These are phyloP conservation scores for Phytoseiulus persimilis DNA, from an alignment of 2,888 invertebrate species.

Conservation along the genomic window DNA sequence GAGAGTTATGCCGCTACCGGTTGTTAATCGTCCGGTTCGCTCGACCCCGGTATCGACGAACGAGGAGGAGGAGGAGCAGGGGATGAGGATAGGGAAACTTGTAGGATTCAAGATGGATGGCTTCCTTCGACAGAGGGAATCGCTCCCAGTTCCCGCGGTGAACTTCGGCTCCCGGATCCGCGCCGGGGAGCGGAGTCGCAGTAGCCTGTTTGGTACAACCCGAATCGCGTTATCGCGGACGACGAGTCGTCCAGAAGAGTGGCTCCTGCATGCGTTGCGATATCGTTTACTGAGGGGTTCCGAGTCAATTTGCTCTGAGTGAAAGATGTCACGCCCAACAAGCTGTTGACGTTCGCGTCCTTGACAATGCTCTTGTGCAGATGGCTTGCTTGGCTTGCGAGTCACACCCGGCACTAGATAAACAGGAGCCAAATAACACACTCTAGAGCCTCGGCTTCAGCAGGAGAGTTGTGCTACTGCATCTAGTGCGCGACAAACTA, in stretches of 20 bases:
- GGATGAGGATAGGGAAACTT: not conserved
- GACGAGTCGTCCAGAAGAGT: too few relatives aligned
- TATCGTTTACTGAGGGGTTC: not conserved
- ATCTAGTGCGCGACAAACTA: too few relatives aligned
- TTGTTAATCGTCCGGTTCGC: not conserved
- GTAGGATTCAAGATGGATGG: not conserved
- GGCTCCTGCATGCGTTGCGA: not conserved
- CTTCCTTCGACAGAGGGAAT: too few relatives aligned
- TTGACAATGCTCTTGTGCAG: not conserved
- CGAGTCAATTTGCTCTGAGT: not conserved
- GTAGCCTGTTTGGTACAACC: too few relatives aligned
- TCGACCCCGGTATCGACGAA: not conserved
- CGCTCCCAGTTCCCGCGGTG: too few relatives aligned
- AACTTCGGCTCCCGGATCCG: too few relatives aligned
- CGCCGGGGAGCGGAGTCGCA: too few relatives aligned
- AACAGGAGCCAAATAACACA: not conserved
- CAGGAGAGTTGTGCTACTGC: too few relatives aligned
- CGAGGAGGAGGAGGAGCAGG: not conserved
- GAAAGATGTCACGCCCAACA: constrained; percentile 5
- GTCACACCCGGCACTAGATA: not conserved
- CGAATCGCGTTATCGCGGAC: too few relatives aligned
- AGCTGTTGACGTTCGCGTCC: not conserved
- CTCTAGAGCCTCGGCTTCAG: too few relatives aligned
- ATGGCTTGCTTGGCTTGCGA: not conserved
- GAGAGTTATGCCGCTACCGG: not conserved